phyloP scores from a whole-genome alignment of 2,797 vertebrate species.

The Graptemys geographica region DNA sequence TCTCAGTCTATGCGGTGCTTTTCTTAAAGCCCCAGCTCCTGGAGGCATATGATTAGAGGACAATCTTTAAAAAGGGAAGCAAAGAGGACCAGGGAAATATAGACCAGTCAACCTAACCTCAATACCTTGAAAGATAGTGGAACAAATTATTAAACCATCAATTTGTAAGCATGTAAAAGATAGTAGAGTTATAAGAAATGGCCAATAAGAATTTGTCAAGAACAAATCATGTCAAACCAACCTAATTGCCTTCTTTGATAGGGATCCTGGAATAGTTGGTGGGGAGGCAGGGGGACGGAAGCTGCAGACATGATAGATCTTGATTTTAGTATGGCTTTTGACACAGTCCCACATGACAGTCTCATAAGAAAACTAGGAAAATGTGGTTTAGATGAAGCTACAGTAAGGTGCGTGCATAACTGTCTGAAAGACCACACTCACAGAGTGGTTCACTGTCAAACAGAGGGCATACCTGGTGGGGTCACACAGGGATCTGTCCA shows the following conservation, averaged over 20 bases:
- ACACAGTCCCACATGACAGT: background rate
- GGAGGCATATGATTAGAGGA: background rate
- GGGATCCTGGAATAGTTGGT: background rate
- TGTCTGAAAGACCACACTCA: background rate
- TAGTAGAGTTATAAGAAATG: background rate
- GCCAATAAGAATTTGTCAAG: background rate
- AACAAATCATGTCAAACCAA: background rate
- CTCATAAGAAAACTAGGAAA: background rate
- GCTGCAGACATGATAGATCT: background rate
- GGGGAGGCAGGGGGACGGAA: fast-evolving
- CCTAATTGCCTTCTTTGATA: background rate
- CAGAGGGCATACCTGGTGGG: background rate
- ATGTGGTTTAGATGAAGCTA: background rate
- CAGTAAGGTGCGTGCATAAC: background rate
- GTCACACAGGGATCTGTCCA: background rate
- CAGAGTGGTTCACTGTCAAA: background rate
- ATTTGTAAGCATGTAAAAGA: background rate
- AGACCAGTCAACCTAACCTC: background rate
- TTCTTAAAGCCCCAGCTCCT: background rate
- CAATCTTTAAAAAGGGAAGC: background rate
- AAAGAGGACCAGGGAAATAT: background rate
- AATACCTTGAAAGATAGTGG: background rate
- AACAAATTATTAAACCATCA: background rate
- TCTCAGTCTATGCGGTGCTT: background rate
- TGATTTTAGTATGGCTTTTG: background rate